Evolutionary conservation across 2,113 vertebrate genomes (phyloP).

Genomic region (Chaetodon auriga): DNA sequence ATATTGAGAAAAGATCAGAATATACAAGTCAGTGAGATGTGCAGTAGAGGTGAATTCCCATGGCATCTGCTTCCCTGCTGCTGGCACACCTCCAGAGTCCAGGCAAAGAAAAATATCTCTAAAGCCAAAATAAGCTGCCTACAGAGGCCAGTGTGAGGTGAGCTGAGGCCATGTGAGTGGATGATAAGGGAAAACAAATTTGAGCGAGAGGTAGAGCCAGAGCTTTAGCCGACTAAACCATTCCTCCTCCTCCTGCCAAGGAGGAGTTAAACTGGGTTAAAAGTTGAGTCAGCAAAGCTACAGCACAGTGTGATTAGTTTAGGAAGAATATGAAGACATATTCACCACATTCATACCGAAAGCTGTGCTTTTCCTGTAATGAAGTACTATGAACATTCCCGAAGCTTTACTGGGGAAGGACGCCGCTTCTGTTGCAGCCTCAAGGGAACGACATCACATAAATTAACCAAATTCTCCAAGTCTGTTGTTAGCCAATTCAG

Average conservation of each 20-base stretch:
- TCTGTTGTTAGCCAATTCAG: constrained; percentile 29
- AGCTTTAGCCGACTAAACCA: background rate
- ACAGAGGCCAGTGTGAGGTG: constrained; percentile 16
- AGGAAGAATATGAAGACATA: background rate
- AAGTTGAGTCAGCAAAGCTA: background rate
- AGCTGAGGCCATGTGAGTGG: constrained; percentile 28
- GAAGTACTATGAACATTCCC: background rate
- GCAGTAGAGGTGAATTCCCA: background rate
- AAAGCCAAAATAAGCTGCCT: constrained; percentile 53
- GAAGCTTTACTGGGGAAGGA: background rate
- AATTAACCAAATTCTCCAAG: constrained; percentile 9
- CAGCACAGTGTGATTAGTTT: background rate
- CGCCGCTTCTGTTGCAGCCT: background rate
- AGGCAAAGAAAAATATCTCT: constrained; percentile 30
- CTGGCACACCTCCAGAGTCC: constrained; percentile 13
- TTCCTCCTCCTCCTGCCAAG: constrained; percentile 7
- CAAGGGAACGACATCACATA: constrained; percentile 9
- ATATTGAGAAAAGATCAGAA: background rate
- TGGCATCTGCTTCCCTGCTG: constrained; percentile 27
- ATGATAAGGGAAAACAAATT: constrained; percentile 30
- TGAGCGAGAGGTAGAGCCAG: background rate
- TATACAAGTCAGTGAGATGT: background rate
- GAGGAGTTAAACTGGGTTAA: constrained; percentile 3
- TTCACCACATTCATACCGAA: background rate
- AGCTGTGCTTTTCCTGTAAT: background rate